Percentiles rank a stretch among this genome's conserved stretches.
These are phyloP conservation scores for Sylvicola fuscatus DNA, from an alignment of 2,888 invertebrate species.

Conservation along the genomic window DNA sequence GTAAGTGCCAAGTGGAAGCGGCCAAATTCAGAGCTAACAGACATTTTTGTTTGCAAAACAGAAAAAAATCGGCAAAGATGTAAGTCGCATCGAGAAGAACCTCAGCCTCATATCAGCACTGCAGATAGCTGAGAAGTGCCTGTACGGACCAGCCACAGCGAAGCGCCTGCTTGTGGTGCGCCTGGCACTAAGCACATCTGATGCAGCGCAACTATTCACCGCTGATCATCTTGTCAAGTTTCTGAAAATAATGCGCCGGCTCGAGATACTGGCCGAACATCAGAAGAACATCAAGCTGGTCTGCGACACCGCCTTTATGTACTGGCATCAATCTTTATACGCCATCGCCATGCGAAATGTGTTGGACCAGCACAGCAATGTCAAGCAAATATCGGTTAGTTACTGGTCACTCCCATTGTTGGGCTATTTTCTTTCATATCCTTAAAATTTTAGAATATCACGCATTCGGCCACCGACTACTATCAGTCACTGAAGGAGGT, in stretches of 20 bases:
- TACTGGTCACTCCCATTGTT: too few species aligned
- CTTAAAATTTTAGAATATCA: conserved; percentile 28
- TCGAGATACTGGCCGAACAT: conserved; percentile 40
- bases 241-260: conserved; percentile 37
- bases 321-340: conserved; percentile 61
- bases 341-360: conserved; percentile 57
- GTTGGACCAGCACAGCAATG: conserved; percentile 42
- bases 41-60: conserved; percentile 9
- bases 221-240: conserved; percentile 43
- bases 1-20: conserved; percentile 24
- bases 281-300: conserved; percentile 33
- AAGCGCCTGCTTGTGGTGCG: conserved; percentile 43
- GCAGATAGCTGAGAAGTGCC: conserved; percentile 45
- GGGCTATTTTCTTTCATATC: too few species aligned
- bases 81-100: conserved; percentile 22
- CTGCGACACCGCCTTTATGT: conserved; percentile 56
- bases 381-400: conserved; percentile 33
- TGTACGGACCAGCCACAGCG: conserved; percentile 40
- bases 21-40: not conserved
- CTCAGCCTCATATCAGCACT: conserved; percentile 53
- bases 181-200: conserved; percentile 42
- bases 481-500: not conserved
- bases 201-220: conserved; percentile 36
- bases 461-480: conserved; percentile 28
- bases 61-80: not conserved